Base-by-base conservation (phyloP, 2,888 invertebrate genomes). In the Operophtera brumata region DNA sequence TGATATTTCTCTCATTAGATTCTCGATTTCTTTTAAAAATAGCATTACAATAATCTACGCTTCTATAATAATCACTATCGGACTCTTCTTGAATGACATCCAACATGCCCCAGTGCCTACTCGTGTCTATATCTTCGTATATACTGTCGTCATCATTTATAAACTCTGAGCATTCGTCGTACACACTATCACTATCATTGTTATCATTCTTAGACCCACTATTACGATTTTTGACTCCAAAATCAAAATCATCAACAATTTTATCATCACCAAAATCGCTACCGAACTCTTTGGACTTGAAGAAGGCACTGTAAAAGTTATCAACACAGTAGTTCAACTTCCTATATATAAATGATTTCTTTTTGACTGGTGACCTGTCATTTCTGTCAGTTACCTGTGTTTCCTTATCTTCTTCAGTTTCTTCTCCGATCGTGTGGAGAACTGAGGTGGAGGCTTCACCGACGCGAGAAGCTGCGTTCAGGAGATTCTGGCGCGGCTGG, bases 391-490 rank as follows among this genome's bases (percentile, higher is more conserved):
- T 85, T 91, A 91, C 91, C 91, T 94, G 94, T 0, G 96, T 91
- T 69, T 96, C 96, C 67, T 95, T 94, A 79, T 94, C 95, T 62
- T 95, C 93, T 10, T 94, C 93, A n/a, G 95, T 95, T 57, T 97
- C 97, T 72, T 97, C 97, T 11, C 96, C 97, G 78, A 98, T 98
- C 48, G 96, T 97, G 71, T 96, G 94, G 47, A 99, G 93, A 0
- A 99, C 97, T 71, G 96, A 95, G 43, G 97, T 96, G 54, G 98
- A 98, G 0, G 98, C 98, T 80, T 99, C 99, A 8, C 99, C 99
- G 42, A 99, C 97, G 59, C 96, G 93, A 10, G 97, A 97, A 0
- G 99, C 99, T 0, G 99, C 99, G 79, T 96, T 97, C 46, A 99
- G 92, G 30, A 99, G 92, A 78, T 94, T 96, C 86, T 98, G 98